Base-by-base conservation (phyloP, 2,797 vertebrate species). In the Gymnoscopelus braueri region DNA sequence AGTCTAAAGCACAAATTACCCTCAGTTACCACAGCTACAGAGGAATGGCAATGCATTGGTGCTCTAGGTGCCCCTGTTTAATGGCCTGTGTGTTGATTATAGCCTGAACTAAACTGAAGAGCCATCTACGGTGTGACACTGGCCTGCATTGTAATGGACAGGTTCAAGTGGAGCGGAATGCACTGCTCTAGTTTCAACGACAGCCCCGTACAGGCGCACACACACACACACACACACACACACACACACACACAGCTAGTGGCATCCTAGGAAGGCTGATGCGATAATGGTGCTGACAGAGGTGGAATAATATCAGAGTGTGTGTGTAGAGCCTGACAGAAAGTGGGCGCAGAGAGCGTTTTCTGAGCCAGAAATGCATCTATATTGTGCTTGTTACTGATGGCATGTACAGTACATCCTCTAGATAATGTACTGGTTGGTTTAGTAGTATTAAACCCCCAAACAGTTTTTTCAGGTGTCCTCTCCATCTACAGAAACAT, bases 111-210 rank as follows among this genome's bases (percentile, higher is more conserved):
- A 74, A 61, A 72, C 51, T 59, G 58, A 83, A 62, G 56, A 69
- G 59, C 63, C 10, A 29, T 74, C 66, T 55, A 74, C 81, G 76
- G 81, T 57, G 47, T 67, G 77, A 79, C 82, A 80, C 56, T 15
- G 23, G 68, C 65, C 77, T 65, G 69, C 79, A 89, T 81, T 66
- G 74, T 72, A 79, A 71, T 71, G 65, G 90, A 88, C 87, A 84
- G 80, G 64, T 89, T 87, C 74, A 89, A 91, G 84, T 89, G 80
- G 87, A 91, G 90, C 88, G 87, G 89, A 92, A 92, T 72, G 83
- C 83, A 51, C 74, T 87, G 89, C 89, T 88, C 88, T 74, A 88
- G 49, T 88, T 91, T 82, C 52, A 32, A 53, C 32, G 23, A 47
- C 14, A 0, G 66, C 44, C 60, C 1, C 64, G 58, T 66, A 47